These are phyloP conservation scores for Tachyglossus aculeatus DNA, from an alignment of 2,797 vertebrate species.

Conservation along the genomic window DNA sequence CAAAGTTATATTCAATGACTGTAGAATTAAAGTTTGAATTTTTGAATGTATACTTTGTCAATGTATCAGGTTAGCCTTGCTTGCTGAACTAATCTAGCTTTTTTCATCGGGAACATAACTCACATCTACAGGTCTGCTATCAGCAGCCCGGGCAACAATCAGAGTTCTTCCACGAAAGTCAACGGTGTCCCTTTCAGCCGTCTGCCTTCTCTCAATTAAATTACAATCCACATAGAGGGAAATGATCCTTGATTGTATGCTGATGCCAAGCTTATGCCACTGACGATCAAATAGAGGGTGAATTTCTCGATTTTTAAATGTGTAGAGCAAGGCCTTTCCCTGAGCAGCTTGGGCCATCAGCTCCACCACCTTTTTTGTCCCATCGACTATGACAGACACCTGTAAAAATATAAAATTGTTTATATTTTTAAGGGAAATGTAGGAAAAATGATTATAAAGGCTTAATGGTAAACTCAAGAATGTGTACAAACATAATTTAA, in stretches of 20 bases:
- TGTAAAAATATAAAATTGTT: constrained; percentile 60
- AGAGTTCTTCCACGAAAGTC: constrained; percentile 84
- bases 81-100: constrained; percentile 6
- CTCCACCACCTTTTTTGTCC: constrained; percentile 87
- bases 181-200: constrained; percentile 76
- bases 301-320: constrained; percentile 91
- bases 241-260: constrained; percentile 80
- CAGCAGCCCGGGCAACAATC: constrained; percentile 84
- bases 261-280: constrained; percentile 94
- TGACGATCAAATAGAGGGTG: constrained; percentile 92
- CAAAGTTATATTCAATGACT: too few relatives aligned
- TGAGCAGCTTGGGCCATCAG: constrained; percentile 80
- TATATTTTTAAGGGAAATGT: constrained; percentile 5
- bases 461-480: not conserved
- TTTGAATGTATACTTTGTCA: too few relatives aligned
- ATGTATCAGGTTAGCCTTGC: too few relatives aligned
- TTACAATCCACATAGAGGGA: constrained; percentile 93
- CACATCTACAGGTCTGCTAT: constrained; percentile 93
- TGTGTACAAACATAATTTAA: not conserved
- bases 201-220: constrained; percentile 85
- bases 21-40: too few relatives aligned
- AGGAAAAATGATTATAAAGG: not conserved
- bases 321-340: constrained; percentile 82
- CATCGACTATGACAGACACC: constrained; percentile 90
- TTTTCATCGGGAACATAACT: constrained; percentile 62